Percentiles rank a stretch among this genome's conserved stretches.
Conservation (phyloP, 2,113 vertebrate species). For the Clarias gariepinus region DNA sequence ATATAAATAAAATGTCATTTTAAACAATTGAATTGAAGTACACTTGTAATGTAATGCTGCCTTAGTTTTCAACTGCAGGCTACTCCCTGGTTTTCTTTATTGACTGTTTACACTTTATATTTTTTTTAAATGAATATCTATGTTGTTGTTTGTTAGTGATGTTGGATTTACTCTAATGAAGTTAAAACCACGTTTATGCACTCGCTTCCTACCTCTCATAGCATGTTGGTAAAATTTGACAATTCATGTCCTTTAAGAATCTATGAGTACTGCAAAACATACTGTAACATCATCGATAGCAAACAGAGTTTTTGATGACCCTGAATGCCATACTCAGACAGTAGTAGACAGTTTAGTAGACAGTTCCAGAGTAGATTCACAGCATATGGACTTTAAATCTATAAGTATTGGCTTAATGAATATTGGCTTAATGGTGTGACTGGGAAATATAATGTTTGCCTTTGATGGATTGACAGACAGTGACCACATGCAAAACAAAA, state of each 20-base stretch:
- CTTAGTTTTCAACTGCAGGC: not conserved
- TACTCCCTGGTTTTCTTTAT: not conserved
- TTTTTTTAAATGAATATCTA: not conserved
- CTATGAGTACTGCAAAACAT: not conserved
- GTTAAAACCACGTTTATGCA: not conserved
- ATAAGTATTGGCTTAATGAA: slow-evolving; percentile 2
- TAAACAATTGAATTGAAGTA: no score
- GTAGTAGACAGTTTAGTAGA: no score
- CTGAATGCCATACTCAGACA: not conserved
- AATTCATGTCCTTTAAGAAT: not conserved
- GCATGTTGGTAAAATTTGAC: not conserved
- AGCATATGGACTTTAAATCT: slow-evolving; percentile 27
- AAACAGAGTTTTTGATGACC: slow-evolving; percentile 19
- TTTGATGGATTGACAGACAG: slow-evolving; percentile 12
- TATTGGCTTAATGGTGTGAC: not conserved
- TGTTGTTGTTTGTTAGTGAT: not conserved
- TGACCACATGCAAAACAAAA: slow-evolving; percentile 11
- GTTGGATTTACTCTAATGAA: not conserved
- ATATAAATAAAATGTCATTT: no score
- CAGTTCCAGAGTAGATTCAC: no score
- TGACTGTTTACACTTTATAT: not conserved
- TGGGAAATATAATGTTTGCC: not conserved
- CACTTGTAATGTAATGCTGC: no score
- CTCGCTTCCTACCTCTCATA: not conserved
- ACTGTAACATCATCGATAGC: not conserved